phyloP scores from a whole-genome alignment of 2,113 vertebrate species.

The Emydocephalus ijimae region DNA sequence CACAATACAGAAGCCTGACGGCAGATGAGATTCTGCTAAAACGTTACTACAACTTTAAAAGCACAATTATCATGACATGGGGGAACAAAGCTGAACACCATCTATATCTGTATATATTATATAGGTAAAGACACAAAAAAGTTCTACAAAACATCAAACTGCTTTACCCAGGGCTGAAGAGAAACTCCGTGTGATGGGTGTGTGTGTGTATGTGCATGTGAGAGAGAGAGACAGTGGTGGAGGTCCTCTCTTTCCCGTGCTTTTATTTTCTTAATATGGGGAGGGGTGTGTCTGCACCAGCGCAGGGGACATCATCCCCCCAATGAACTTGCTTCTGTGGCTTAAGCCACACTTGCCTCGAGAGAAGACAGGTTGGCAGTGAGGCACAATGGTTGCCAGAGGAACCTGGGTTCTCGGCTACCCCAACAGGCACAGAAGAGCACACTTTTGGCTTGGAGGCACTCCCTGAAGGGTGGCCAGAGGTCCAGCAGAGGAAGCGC shows the following conservation, averaged over 20 bases:
- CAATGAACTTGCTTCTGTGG: background rate
- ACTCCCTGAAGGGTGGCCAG: background rate
- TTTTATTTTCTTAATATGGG: background rate
- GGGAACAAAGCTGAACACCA: too few relatives aligned
- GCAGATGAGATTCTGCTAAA: too few relatives aligned
- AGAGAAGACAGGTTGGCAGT: background rate
- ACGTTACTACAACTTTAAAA: too few relatives aligned
- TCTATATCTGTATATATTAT: conserved; percentile 20
- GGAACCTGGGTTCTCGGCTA: background rate
- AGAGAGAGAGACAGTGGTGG: background rate
- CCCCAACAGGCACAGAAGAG: too few relatives aligned
- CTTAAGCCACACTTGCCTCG: background rate
- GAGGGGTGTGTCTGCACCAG: background rate
- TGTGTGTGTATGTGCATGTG: background rate
- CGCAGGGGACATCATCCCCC: background rate
- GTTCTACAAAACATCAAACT: conserved; percentile 61
- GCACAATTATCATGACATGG: too few relatives aligned
- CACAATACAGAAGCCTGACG: too few relatives aligned
- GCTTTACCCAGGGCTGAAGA: background rate
- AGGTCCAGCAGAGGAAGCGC: background rate
- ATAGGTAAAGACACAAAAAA: conserved; percentile 61
- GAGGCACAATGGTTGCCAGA: background rate
- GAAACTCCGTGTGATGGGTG: background rate
- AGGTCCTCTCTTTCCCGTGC: background rate
- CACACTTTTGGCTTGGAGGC: background rate